Evolutionary conservation across 2,113 vertebrate species (phyloP), one percentile per base, ranked within the genome.

Genomic region (Asarcornis scutulata): DNA sequence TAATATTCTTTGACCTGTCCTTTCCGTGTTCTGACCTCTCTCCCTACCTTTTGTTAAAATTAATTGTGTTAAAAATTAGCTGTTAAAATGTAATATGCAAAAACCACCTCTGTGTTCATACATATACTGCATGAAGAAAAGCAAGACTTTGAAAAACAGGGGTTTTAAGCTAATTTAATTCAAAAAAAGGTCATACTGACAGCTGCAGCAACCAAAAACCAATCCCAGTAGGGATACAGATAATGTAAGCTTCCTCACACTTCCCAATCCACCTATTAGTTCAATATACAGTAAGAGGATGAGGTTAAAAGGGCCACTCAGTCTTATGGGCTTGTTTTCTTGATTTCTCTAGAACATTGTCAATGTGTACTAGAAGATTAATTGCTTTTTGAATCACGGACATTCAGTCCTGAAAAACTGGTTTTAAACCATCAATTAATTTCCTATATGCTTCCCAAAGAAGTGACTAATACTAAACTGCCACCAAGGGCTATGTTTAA

Each of bases 21-120:
- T 96, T 97, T 81, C 73, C 48, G 32, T 92, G 59, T 92, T 95
- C 94, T 93, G 88, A 93, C 88, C 91, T 92, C n/a, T 82, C 67
- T 23, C 38, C 10, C 48, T 64, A 91, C 29, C 8, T 95, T 92
- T 75, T 84, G 31, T 64, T 95, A 83, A 89, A 94, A 93, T 68
- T 95, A 92, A 95, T 91, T 89, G 11, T 80, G 22, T 86, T 93
- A 94, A 92, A 94, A 82, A 88, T 60, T 96, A 83, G 48, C 15
- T 6, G 4, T 85, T 86, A 92, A 85, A 91, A 86, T 73, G 73
- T 59, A 81, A 72, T 69, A 82, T 71, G 44, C 85, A 96, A 96
- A 95, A 95, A 83, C 75, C 67, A 55, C 79, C 64, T 58, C 66
- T 69, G 48, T 4, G 3, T 40, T 78, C 69, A 50, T 84, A 94